These are phyloP conservation scores for Erinaceus europaeus DNA, from an alignment of 2,113 vertebrate genomes.

Conservation along the genomic window DNA sequence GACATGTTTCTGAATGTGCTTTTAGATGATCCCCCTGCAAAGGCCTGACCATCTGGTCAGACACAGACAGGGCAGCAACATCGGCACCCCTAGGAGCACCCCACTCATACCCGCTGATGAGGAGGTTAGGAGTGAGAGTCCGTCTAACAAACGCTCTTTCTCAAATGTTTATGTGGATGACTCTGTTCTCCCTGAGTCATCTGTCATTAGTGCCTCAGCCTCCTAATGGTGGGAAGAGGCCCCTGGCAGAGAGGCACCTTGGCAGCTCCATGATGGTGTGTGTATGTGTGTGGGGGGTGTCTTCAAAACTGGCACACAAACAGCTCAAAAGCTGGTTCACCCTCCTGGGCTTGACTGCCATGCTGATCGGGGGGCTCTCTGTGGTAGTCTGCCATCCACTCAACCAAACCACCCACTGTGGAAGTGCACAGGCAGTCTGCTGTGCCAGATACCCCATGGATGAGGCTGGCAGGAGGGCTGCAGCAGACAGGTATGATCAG, in stretches of 20 bases:
- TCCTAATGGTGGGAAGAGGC: neutral
- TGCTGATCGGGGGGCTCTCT: neutral
- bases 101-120: neutral
- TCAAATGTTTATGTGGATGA: neutral
- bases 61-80: neutral
- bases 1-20: neutral
- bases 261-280: too few species aligned
- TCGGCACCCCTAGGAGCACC: neutral
- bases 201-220: neutral
- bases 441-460: neutral
- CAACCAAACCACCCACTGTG: slow-evolving; percentile 33
- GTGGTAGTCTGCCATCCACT: neutral
- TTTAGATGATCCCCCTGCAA: too few species aligned
- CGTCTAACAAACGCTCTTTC: neutral
- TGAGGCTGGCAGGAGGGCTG: neutral
- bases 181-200: slow-evolving; percentile 32
- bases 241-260: neutral
- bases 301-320: slow-evolving; percentile 35
- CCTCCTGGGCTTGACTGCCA: neutral
- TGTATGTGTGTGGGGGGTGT: neutral
- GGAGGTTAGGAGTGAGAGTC: neutral
- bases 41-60: neutral
- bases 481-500: neutral
- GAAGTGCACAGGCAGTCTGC: neutral
- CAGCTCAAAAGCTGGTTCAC: slow-evolving; percentile 40